A percentile compares a stretch with the other conserved stretches of the same genome.
Conservation (phyloP, 2,113 vertebrate species). For the Pyrgilauda ruficollis region DNA sequence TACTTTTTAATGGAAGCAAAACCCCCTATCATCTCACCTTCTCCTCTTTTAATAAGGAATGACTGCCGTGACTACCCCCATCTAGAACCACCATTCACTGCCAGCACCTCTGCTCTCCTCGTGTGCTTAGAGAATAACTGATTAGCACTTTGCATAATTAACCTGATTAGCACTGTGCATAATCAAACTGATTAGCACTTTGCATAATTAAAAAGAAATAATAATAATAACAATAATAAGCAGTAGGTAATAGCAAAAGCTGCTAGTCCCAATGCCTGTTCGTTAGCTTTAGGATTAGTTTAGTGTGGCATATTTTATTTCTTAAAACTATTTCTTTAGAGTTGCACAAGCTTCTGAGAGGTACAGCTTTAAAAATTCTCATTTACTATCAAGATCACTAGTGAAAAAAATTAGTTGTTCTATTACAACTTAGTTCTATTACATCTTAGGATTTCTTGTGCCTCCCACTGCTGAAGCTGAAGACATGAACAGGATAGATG, state of each 20-base stretch:
- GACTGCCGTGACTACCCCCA: slow-evolving; percentile 83
- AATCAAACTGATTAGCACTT: slow-evolving; percentile 90
- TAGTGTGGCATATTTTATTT: slow-evolving; percentile 59
- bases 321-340: slow-evolving; percentile 56
- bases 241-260: slow-evolving; percentile 83
- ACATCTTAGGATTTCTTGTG: neutral
- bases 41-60: slow-evolving; percentile 78
- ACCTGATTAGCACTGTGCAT: slow-evolving; percentile 89
- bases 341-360: slow-evolving; percentile 14
- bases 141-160: slow-evolving; percentile 90
- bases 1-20: slow-evolving; percentile 69
- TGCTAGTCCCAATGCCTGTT: slow-evolving; percentile 74
- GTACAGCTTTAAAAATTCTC: neutral
- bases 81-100: slow-evolving; percentile 79
- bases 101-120: slow-evolving; percentile 84
- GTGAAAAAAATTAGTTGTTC: neutral
- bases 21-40: slow-evolving; percentile 72
- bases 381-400: neutral
- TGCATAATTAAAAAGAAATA: slow-evolving; percentile 90
- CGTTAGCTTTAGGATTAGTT: slow-evolving; percentile 73
- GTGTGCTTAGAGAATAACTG: slow-evolving; percentile 85
- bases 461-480: neutral
- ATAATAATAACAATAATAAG: slow-evolving; percentile 88
- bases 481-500: neutral
- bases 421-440: neutral